Percentiles rank a stretch among this genome's conserved stretches.
Conservation (phyloP, 2,888 invertebrate species). For the Tiliacea aurago region DNA sequence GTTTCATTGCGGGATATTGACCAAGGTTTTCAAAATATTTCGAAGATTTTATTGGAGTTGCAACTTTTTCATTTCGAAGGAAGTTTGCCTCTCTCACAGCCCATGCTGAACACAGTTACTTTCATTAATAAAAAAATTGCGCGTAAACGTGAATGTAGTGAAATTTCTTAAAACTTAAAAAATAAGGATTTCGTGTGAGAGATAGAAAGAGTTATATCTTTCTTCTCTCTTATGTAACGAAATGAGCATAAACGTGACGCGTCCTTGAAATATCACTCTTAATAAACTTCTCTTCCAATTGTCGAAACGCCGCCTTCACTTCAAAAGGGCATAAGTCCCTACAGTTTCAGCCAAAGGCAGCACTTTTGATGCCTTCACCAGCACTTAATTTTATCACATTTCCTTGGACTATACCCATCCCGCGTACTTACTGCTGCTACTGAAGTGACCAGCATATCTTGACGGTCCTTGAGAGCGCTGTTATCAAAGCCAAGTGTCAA, state of each 20-base stretch:
- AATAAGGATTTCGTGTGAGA: not conserved
- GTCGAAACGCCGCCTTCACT: not conserved
- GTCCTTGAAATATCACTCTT: not conserved
- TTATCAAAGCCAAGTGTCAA: not conserved
- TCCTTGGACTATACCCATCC: constrained; percentile 17
- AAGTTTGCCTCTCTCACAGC: rapidly evolving
- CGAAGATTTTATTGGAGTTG: not conserved
- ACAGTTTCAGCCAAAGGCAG: not conserved
- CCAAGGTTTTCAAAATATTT: not conserved
- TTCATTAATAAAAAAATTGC: not conserved
- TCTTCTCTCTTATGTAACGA: not conserved
- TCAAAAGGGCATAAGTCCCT: not conserved
- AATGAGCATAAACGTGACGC: too few relatives aligned
- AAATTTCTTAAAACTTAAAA: not conserved
- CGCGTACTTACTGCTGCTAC: not conserved
- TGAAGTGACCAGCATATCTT: constrained; percentile 4
- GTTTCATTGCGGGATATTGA: too few relatives aligned
- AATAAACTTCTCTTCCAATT: too few relatives aligned
- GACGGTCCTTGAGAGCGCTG: not conserved
- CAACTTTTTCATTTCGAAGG: not conserved
- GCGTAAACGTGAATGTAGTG: not conserved
- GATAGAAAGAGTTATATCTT: not conserved
- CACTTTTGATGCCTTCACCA: not conserved
- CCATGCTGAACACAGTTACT: too few relatives aligned
- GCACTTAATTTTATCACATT: constrained; percentile 22